Base-by-base conservation (phyloP, 2,888 invertebrate genomes). In the Cynaeus angustus region DNA sequence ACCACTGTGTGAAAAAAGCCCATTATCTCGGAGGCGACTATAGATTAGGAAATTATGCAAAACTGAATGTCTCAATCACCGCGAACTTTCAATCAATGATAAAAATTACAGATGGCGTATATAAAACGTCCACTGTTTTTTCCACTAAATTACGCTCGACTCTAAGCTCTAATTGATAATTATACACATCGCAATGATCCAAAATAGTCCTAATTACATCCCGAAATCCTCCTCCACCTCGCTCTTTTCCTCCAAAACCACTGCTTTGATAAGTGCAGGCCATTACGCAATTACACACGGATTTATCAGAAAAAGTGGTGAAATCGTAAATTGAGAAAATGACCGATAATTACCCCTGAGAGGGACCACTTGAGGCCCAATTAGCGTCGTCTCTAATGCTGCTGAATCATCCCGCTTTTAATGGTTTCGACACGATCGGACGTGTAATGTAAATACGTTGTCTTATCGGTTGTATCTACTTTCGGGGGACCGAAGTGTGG, bases 301-400 rank as follows among this genome's bases (percentile, higher is more conserved):
- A 66, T 66, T 66, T 66, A 56, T 56, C 48, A 70, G 65, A 65
- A 72, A 74, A 78, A 77, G 78, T 76, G 74, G 77, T 77, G 76
- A 79, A 81, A 79, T 79, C 74, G 74, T 76, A 79, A 81, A 78
- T 78, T 78, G 76, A 76, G 77, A 79, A 79, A 80, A 81, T 79
- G 75, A 79, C 78, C 73, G 75, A 78, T 79, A 80, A 81, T 81
- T 80, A 79, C 75, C 76, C 72, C 70, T 73, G 75, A 77, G 77
- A 76, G 77, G 77, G 76, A 74, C 76, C 65, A 69, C 77, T 78
- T 75, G 77, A 73, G 71, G 78, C 74, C 79, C 80, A 81, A 81
- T 81, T 81, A 81, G 80, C 75, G 77, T 59, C 69, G 62, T 52
- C 70, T 72, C 71, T 73, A 78, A 79, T 79, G 76, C 67, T 79